Evolutionary conservation across 2,797 vertebrate species (phyloP), one percentile per base, ranked within the genome.

Genomic region (Emydoidea blandingii): DNA sequence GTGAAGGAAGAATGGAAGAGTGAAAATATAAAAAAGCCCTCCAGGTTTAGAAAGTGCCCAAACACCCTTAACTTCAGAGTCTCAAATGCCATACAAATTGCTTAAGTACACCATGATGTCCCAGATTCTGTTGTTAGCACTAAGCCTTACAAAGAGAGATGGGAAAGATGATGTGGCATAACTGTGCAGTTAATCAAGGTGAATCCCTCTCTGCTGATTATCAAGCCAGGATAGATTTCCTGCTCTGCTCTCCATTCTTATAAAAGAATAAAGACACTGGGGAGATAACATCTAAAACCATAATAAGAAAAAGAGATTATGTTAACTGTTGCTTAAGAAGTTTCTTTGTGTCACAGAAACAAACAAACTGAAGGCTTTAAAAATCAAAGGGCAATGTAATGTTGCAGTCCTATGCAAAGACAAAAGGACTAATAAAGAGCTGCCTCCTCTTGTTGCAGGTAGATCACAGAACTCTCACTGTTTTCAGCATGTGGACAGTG

Each of bases 351-450:
- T 37, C 76, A 86, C 78, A 93, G 91, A 95, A 97, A 97, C 95
- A 97, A 98, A 97, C 97, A 98, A 97, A 97, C 84, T 41, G 92
- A 93, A 96, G 87, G 94, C 80, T 97, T 97, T 96, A 95, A 95
- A 97, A 97, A 97, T 97, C 97, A 97, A 97, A 97, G 95, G 93
- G 89, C 89, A 96, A 96, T 97, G 96, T 96, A 96, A 94, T 53
- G 93, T 95, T 95, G 89, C 91, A 88, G 72, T 86, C 95, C 91
- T 87, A 74, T 85, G 90, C 0, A 74, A 93, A 96, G 90, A 96
- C 83, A 88, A 90, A 97, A 91, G 91, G 37, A 91, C 83, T 96
- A 95, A 95, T 54, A 93, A 93, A 91, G 88, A 90, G 78, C 53
- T 85, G 50, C 74, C 59, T 93, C 50, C 91, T 85, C 94, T 82